Base-by-base conservation (phyloP, 2,113 vertebrate species). In the Cololabis saira region DNA sequence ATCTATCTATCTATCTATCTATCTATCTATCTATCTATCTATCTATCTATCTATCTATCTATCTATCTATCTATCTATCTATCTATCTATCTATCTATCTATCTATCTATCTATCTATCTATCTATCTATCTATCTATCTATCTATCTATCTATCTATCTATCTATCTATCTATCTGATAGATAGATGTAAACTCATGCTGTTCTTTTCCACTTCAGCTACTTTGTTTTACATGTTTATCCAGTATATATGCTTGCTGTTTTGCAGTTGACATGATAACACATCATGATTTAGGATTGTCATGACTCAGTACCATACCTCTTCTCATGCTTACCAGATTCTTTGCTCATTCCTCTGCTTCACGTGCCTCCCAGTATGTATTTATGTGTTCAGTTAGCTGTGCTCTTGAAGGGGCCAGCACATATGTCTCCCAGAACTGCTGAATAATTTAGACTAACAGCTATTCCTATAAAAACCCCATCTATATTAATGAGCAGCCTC, bases 401-500 rank as follows among this genome's bases (percentile, higher is more conserved):
- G 75, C 81, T 77, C 71, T 81, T 67, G 73, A 83, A 86, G 61
- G 63, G 63, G 62, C 72, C 41, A 17, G 80, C 73, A 81, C 81
- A 90, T 92, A 89, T 66, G 86, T 90, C 82, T 89, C 70, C 54
- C 86, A 76, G 74, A 90, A 89, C 77, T 41, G 42, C 74, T 91
- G 82, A 92, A 91, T 92, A 90, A 92, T 92, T 92, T 85, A 92
- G 59, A 74, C 66, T 79, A 82, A 87, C 89, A 90, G 85, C 88
- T 81, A 89, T 89, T 90, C 79, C 88, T 90, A 90, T 90, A 91
- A 92, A 91, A 91, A 89, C 85, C 80, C 84, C 66, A 91, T 92
- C 86, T 91, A 91, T 92, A 92, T 92, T 92, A 92, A 92, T 92
- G 90, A 91, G 84, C 71, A 74, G 82, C 76, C 82, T 79, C 78